Evolutionary conservation across 53 echinoderm and acorn worm genomes (phyloP).

Genomic region (Pentamera pediparva): DNA sequence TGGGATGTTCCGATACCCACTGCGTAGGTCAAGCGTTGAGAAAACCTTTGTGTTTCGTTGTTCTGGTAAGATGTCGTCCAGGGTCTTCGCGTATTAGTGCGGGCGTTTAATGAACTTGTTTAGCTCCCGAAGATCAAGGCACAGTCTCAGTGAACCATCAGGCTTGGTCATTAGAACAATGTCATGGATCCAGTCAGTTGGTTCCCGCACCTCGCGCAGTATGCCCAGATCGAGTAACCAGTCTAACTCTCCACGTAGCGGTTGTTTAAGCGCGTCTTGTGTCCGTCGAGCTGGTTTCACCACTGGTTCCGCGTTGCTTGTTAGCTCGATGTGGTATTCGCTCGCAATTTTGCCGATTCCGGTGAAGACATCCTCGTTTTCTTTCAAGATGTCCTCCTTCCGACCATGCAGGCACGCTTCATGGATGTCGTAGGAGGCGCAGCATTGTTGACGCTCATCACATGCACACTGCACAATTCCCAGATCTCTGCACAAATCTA

Average conservation of each 20-base stretch:
- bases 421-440: conserved; percentile 1
- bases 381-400: neutral
- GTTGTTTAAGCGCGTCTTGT: neutral
- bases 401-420: neutral
- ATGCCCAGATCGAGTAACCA: neutral
- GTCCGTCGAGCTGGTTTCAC: conserved; percentile 8
- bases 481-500: conserved; percentile 1
- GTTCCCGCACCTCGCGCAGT: neutral
- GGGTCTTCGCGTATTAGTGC: conserved; percentile 17
- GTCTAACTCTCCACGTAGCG: neutral
- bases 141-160: conserved; percentile 26
- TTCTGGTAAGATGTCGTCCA: conserved; percentile 32
- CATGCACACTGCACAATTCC: conserved; percentile 1
- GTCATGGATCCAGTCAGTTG: conserved; percentile 13
- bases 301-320: neutral
- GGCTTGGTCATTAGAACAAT: neutral
- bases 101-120: conserved; percentile 26
- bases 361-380: conserved; percentile 4
- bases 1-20: conserved; percentile 32
- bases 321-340: conserved; percentile 4
- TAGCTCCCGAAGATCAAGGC: conserved; percentile 29
- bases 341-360: neutral
- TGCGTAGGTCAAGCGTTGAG: conserved; percentile 28
- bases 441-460: neutral
- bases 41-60: conserved; percentile 9